phyloP scores from a whole-genome alignment of 30 jellyfish, hydroid and myxozoan genomes.

The Nemopilema nomurai region DNA sequence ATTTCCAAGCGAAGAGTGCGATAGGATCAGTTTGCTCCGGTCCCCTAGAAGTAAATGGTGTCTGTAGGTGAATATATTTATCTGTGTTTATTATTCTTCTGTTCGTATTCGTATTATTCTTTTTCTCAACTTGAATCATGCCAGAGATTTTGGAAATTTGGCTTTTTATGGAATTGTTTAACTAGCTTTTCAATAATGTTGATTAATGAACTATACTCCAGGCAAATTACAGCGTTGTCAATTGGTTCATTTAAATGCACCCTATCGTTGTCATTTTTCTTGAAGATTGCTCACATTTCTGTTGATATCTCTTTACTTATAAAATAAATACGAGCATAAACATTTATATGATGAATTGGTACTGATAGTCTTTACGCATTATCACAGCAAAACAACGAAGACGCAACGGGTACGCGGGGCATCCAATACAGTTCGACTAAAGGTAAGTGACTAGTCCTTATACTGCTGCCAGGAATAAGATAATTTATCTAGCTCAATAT shows the following conservation, averaged over 20 bases:
- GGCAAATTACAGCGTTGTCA: no score
- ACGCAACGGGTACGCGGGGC: slow-evolving; percentile 88
- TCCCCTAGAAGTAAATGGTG: slow-evolving; percentile 33
- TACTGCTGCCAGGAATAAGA: background rate
- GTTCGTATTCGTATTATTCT: no score
- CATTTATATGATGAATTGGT: background rate
- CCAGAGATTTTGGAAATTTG: no score
- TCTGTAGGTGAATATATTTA: slow-evolving; percentile 32
- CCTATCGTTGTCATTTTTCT: no score
- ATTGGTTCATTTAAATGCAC: no score
- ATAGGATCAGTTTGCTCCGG: slow-evolving; percentile 8
- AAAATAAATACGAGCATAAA: no score
- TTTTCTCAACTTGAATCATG: no score
- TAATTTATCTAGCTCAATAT: background rate
- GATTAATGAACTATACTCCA: no score
- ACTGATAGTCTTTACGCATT: background rate
- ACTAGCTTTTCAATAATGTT: no score
- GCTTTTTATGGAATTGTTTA: no score
- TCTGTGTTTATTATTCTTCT: no score
- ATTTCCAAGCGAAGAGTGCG: background rate
- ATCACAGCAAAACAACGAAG: slow-evolving; percentile 64
- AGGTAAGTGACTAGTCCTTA: slow-evolving; percentile 26
- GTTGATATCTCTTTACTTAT: no score
- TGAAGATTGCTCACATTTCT: background rate
- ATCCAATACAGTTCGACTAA: slow-evolving; percentile 67